Evolutionary conservation across 2,888 invertebrate genomes (phyloP), one percentile per base, ranked within the genome.

Genomic region (Acleris sparsana): DNA sequence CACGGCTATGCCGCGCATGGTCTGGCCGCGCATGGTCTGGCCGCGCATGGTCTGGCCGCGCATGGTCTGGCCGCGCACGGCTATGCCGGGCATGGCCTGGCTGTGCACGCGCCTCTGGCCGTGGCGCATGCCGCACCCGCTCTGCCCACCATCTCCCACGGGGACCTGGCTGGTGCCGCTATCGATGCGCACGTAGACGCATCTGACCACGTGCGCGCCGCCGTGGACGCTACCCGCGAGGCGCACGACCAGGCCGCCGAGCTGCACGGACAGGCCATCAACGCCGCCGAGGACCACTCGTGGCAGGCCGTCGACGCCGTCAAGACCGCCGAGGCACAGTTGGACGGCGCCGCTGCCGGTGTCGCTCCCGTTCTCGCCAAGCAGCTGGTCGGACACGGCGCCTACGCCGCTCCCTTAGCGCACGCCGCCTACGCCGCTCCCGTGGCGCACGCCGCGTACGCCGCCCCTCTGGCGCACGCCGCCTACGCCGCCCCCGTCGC

Each of bases 141-240:
- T 58, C 77, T 86, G 48, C 90, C 89, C 74, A 89, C 89, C 85
- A 91, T 91, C 84, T 89, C 91, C 33, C 85, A 88, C 72, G 90
- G 91, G 65, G 91, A 90, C 82, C 70, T 91, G 78, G 84, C 85
- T 3, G 91, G 85, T 16, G 91, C 89, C 76, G 86, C 87, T 75
- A 90, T 90, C 84, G 89, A 92, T 68, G 92, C 92, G n/a, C 91
- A 90, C 70, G 92, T 90, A 22, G 88, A 87, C 4, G 91, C 88
- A 52, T 75, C 83, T 74, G 92, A 92, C 87, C 91, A 90, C 75
- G 88, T 80, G 75, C 91, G 92, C 75, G 91, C 92, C 69, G 78
- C 91, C 57, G 84, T 84, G 62, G 92, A 91, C 72, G 88, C 91
- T 67, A 81, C 80, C 80, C 89, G 90, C 66, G 90, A 89, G 78